These are phyloP conservation scores for Seira musarum DNA, from an alignment of 2,888 invertebrate genomes.

Conservation along the genomic window DNA sequence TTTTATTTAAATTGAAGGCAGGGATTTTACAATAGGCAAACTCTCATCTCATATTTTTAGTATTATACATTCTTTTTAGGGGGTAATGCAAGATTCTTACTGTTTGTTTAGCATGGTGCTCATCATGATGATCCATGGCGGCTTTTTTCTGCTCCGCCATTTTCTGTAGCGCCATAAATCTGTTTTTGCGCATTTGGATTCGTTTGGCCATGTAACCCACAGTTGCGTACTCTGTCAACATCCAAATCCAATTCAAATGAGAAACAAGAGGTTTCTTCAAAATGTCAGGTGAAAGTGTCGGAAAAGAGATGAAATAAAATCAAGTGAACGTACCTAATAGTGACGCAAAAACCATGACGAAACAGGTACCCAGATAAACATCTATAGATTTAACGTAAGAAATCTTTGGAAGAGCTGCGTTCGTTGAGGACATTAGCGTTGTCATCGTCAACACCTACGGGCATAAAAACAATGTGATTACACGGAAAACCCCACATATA, in stretches of 20 bases:
- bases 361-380: slow-evolving; percentile 97
- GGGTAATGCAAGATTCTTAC: slow-evolving; percentile 52
- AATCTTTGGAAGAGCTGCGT: slow-evolving; percentile 97
- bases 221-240: slow-evolving; percentile 91
- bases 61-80: not conserved
- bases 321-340: slow-evolving; percentile 89
- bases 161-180: slow-evolving; percentile 91
- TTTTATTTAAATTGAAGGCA: slow-evolving; percentile 71
- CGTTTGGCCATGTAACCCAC: slow-evolving; percentile 98
- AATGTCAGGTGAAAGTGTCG: not conserved
- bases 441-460: slow-evolving; percentile 91
- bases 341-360: slow-evolving; percentile 99
- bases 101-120: slow-evolving; percentile 70
- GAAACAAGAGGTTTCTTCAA: not conserved
- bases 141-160: slow-evolving; percentile 93
- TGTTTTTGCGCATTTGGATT: slow-evolving; percentile 96
- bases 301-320: not conserved
- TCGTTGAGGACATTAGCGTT: slow-evolving; percentile 96
- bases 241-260: not conserved
- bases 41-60: too few relatives aligned
- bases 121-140: slow-evolving; percentile 79
- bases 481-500: not conserved
- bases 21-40: too few relatives aligned
- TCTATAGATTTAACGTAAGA: slow-evolving; percentile 98
- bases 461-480: slow-evolving; percentile 19